These are phyloP conservation scores for Listronotus bonariensis DNA, from an alignment of 1,140 invertebrate species.

Conservation along the genomic window DNA sequence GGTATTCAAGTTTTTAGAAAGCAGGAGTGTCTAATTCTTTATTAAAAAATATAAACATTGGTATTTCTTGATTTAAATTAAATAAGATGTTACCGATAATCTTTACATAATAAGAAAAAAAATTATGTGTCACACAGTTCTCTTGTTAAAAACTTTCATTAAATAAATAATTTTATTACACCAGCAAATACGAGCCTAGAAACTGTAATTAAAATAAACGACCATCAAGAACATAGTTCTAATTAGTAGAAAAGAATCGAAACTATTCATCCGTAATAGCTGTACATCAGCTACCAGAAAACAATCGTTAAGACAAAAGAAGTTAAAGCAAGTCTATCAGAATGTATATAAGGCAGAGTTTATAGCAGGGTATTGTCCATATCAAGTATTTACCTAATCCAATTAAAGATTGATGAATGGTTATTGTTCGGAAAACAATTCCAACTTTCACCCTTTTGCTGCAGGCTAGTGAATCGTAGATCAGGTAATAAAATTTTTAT, in stretches of 20 bases:
- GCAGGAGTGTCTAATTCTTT: too few species aligned
- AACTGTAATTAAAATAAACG: constrained; percentile 1
- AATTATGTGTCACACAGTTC: too few species aligned
- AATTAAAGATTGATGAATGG: constrained; percentile 54
- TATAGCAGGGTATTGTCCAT: constrained; percentile 47
- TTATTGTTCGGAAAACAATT: constrained; percentile 54
- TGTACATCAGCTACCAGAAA: constrained; percentile 37
- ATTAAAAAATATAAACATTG: too few species aligned
- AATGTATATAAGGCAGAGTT: constrained; percentile 52
- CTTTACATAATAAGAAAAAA: too few species aligned
- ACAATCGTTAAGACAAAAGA: constrained; percentile 52
- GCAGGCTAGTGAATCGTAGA: constrained; percentile 22
- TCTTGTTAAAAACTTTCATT: too few species aligned
- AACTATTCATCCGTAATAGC: constrained; percentile 40
- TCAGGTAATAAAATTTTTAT: constrained; percentile 24
- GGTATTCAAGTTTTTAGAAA: too few species aligned
- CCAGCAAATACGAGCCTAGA: too few species aligned
- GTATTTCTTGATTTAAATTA: too few species aligned
- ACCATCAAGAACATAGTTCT: constrained; percentile 14
- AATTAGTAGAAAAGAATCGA: constrained; percentile 37
- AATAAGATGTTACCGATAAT: too few species aligned
- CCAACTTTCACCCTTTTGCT: constrained; percentile 50
- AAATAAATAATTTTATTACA: too few species aligned
- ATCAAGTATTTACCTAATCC: constrained; percentile 53
- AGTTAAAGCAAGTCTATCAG: constrained; percentile 52